A percentile compares a stretch with the other conserved stretches of the same genome.
Conservation (phyloP, 64 coral and sea anemone species). For the Catalaphyllia jardinei region DNA sequence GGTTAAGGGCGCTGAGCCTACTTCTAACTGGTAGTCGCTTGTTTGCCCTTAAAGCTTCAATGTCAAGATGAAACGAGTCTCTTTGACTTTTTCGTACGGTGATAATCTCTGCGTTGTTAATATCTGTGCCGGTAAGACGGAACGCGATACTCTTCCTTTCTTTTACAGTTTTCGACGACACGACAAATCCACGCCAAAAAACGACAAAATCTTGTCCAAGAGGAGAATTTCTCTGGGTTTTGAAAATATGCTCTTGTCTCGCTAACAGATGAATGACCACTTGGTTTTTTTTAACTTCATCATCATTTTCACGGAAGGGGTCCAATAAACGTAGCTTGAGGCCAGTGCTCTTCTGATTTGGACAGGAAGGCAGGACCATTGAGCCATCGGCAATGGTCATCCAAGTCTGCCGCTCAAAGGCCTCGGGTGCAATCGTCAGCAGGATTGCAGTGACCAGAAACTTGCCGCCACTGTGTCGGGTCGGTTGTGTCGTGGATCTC, state of each 20-base stretch:
- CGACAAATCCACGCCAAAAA: constrained; percentile 8
- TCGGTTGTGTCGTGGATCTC: constrained; percentile 22
- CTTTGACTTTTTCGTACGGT: too few species aligned
- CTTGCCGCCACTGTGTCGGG: constrained; percentile 25
- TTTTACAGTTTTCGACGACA: constrained; percentile 1
- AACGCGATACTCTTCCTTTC: neutral
- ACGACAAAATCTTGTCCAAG: constrained; percentile 17
- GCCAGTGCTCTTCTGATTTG: constrained; percentile 32
- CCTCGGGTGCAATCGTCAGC: constrained; percentile 28
- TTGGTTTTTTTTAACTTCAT: neutral
- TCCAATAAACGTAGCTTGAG: neutral
- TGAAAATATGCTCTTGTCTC: neutral
- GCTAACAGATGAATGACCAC: neutral
- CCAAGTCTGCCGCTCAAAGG: constrained; percentile 15
- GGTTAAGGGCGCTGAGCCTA: too few species aligned
- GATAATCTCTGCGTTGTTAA: too few species aligned
- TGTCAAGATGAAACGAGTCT: too few species aligned
- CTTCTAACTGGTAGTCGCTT: too few species aligned
- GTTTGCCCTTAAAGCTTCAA: too few species aligned
- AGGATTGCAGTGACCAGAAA: constrained; percentile 17
- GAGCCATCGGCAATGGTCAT: constrained; percentile 13
- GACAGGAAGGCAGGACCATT: constrained; percentile 20
- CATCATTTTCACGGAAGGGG: neutral
- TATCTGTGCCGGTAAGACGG: too few species aligned
- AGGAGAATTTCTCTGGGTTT: constrained; percentile 5